Evolutionary conservation across 2,113 vertebrate species (phyloP), one percentile per base, ranked within the genome.

Genomic region (Eretmochelys imbricata): DNA sequence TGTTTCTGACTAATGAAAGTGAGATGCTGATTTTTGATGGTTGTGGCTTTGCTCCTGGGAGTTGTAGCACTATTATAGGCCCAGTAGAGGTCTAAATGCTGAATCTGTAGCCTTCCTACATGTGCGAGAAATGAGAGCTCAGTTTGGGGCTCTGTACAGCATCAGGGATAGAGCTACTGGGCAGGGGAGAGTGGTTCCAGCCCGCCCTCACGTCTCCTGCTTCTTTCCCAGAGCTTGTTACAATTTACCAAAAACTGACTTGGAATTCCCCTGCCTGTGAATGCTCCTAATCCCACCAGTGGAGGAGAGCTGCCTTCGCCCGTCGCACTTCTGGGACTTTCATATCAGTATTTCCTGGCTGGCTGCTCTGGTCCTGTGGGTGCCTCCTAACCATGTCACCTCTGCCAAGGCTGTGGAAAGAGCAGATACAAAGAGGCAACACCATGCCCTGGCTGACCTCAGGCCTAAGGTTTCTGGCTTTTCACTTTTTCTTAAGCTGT

Each of bases 351-450:
- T 85, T 95, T 76, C 90, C 76, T 49, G 12, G 89, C 96, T 42
- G 80, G 83, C 93, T 89, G 50, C 93, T 97, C 94, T 87, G 91
- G 59, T 42, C 51, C 82, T 42, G 84, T 91, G 97, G 78, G 93
- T 94, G 53, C 59, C 75, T 93, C 83, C 89, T 94, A 92, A 88
- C 80, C 53, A 20, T 0, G 6, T 90, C 83, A 90, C 91, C 42
- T 96, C 87, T 96, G 94, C 96, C 95, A 97, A 91, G 92, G 94
- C 96, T 93, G 81, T 86, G 89, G 94, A 94, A 93, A 97, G 92
- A 96, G 88, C 91, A 93, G 95, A 93, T 91, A 93, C 5, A 0
- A 94, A 96, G 93, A 89, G 87, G 88, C 10, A 4, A 42, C 4
- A 3, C 78, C 78, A 6, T 83, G 89, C 94, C 91, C 93, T 97